Evolutionary conservation across 2,888 invertebrate genomes (phyloP), one percentile per base, ranked within the genome.

Genomic region (Empis stercorea): DNA sequence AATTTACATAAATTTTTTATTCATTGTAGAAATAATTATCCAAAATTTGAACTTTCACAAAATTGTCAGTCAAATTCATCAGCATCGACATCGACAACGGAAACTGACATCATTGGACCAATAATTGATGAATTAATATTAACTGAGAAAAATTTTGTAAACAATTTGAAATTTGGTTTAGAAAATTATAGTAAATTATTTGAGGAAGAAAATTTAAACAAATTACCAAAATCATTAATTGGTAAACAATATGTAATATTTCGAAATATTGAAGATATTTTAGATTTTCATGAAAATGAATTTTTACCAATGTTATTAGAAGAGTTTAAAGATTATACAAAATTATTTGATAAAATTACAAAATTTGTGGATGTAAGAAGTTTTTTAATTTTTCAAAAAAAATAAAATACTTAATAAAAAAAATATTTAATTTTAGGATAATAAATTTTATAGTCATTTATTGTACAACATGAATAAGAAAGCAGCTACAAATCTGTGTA

Each of bases 241-340:
- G 69, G 69, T 36, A 70, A 69, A 49, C 67, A 68, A 47, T 65
- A 64, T 50, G 61, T 64, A 36, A 83, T 94, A 59, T 92, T 95
- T 65, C 91, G 92, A 14, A 95, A 94, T 67, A 82, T 94, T 45
- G 92, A 92, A 65, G 87, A 89, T 66, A 91, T 95, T 60, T 86
- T 83, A 66, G 84, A 89, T 66, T 95, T 95, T 67, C 94, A 95
- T 69, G 58, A 62, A 11, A 60, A 64, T 49, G 64, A 66, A 48
- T 66, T 70, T 51, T 48, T 68, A 45, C 69, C 69, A 30, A 65
- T 65, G 64, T 27, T 69, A 34, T 55, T 55, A 1, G 54, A 60
- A 10, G 65, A 68, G 55, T 58, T 57, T 15, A 58, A 61, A 9
- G 63, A 69, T 53, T 52, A 68, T 1, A 64, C 61, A 41, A 54